Percentiles rank a stretch among this genome's conserved stretches.
Evolutionary conservation across 1,140 invertebrate genomes (phyloP).

Genomic region (Musca domestica): DNA sequence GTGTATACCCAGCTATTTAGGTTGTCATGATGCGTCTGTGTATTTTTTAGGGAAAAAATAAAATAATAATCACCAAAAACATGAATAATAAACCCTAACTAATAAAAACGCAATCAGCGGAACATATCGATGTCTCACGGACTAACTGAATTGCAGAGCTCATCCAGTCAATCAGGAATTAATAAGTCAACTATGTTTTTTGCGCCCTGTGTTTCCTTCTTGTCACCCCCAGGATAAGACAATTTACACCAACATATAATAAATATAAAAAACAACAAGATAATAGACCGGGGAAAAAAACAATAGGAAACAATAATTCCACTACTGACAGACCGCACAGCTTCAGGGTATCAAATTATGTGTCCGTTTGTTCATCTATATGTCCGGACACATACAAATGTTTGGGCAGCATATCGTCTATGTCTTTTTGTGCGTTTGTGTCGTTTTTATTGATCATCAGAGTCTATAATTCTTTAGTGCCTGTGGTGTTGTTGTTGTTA

Average conservation of each 20-base stretch:
- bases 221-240: conserved; percentile 18
- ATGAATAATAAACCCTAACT: conserved; percentile 10
- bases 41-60: too few relatives aligned
- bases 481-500: not conserved
- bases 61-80: not conserved
- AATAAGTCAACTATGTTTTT: conserved; percentile 18
- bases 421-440: not conserved
- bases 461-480: conserved; percentile 14
- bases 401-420: not conserved
- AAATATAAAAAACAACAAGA: not conserved
- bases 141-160: not conserved
- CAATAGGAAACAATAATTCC: not conserved
- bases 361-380: conserved; percentile 12
- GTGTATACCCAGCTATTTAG: too few relatives aligned
- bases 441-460: too few relatives aligned
- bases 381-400: not conserved
- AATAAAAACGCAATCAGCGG: conserved; percentile 2
- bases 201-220: too few relatives aligned
- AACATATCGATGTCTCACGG: not conserved
- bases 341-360: conserved; percentile 8
- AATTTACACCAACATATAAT: conserved; percentile 4
- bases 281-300: not conserved
- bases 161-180: conserved; percentile 22
- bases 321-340: not conserved
- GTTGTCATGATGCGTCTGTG: too few relatives aligned